Evolutionary conservation across 2,113 vertebrate species (phyloP), one percentile per base, ranked within the genome.

Genomic region (Phoenicopterus ruber): DNA sequence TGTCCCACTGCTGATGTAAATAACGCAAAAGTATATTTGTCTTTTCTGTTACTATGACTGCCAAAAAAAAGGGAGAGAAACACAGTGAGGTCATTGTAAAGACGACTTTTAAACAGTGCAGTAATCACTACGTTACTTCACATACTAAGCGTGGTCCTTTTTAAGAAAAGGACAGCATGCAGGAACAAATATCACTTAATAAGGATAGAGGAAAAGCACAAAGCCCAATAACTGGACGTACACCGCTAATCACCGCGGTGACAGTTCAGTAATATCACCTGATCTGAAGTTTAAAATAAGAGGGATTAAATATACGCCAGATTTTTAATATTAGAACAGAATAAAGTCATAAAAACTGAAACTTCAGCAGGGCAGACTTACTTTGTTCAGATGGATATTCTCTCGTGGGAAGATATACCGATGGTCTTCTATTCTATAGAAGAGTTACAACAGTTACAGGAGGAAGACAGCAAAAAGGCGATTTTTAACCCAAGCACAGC

Each of bases 1-100:
- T 99, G 98, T 99, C 99, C 99, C 99, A 99, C 96, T 99, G 99
- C 95, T 99, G 99, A 93, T 99, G 99, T 87, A 99, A 98, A 95
- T 99, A 99, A 92, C 99, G 98, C 97, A 99, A 95, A 50, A 99
- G 98, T 79, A 99, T 99, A 94, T 99, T 99, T 67, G 99, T 99
- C 98, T 99, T 99, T 97, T 99, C 99, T 98, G 99, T 99, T 82
- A 99, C 99, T 14, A 99, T 99, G 94, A 99, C 99, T 99, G 97
- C 34, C 34, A 17, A 80, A 47, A 9, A 9, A 46, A 6, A 82
- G 67, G 83, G 82, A 93, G 40, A 95, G 67, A 67, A 82, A 77
- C 50, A 71, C 5, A 19, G 26, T n/a, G 87, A 61, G 59, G 61
- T 42, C 46, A 54, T n/a, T 80, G 65, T 10, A n/a, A 63, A 87